Evolutionary conservation across 2,888 invertebrate species (phyloP), one percentile per base, ranked within the genome.

Genomic region (Cantharis rufa): DNA sequence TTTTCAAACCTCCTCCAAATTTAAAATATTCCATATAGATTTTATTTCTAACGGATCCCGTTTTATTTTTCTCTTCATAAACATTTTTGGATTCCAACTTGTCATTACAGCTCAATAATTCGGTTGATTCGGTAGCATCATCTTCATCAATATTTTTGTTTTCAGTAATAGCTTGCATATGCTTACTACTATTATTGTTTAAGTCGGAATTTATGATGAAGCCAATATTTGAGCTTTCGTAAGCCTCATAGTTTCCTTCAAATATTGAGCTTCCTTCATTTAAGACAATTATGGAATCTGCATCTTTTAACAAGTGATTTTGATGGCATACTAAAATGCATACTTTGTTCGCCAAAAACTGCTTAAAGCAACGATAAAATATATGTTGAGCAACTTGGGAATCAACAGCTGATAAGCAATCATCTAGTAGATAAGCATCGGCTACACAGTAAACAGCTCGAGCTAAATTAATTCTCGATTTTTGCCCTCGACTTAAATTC

Each of bases 331-430:
- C 91, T 1, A 93, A 87, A 70, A 93, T 88, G 68, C 91, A 87
- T 2, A 91, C 90, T 83, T 91, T 91, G 11, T 89, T 86, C 72
- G 87, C 87, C 74, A 93, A 85, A 72, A 87, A 88, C 16, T 90
- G 91, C 77, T 88, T 88, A 80, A 94, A 92, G 84, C 94, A 95
- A 83, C 91, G 90, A 32, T 93, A 91, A 85, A 94, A 95, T 10
- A 93, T 87, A 82, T 92, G 91, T 64, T 91, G 90, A 0, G 93
- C 93, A 0, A 95, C 94, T 72, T 91, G 91, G 0, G 93, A 90
- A 83, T 95, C 95, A 0, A 95, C 94, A 0, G 94, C 94, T 63
- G 94, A 93, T 27, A 95, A 87, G 0, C 95, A 94, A 85, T 95
- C 95, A 83, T 95, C 95, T 62, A 95, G 86, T 32, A 95, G 87